phyloP scores from a whole-genome alignment of 1,140 invertebrate species.

The Tetramorium alpestre region DNA sequence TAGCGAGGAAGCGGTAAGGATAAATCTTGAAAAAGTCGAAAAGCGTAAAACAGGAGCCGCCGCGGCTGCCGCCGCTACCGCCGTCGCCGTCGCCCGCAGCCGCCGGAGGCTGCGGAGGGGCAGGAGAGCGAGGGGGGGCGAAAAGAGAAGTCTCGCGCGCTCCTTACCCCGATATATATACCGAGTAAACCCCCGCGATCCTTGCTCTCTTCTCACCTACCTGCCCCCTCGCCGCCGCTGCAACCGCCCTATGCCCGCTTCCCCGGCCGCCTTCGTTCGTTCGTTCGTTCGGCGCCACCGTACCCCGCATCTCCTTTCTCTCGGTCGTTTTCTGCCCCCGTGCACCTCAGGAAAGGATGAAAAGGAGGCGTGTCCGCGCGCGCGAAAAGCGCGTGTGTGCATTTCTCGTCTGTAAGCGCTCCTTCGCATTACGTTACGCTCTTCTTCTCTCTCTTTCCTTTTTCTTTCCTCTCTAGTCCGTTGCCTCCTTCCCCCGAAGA shows the following conservation, averaged over 20 bases:
- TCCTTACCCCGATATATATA: slow-evolving; percentile 55
- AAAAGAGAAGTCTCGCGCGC: slow-evolving; percentile 12
- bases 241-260: slow-evolving; percentile 60
- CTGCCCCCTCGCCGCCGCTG: slow-evolving; percentile 59
- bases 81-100: slow-evolving; percentile 1
- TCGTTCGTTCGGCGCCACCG: slow-evolving; percentile 28
- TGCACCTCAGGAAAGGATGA: slow-evolving; percentile 60
- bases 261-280: slow-evolving; percentile 11
- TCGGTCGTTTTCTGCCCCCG: slow-evolving; percentile 53
- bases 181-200: slow-evolving; percentile 44
- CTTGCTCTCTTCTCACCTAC: slow-evolving; percentile 57
- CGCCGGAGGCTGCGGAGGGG: neutral
- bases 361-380: slow-evolving; percentile 68
- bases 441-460: neutral
- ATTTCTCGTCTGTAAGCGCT: slow-evolving; percentile 66
- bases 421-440: neutral
- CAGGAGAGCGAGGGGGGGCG: neutral
- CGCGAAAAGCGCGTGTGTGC: slow-evolving; percentile 64
- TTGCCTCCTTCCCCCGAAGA: neutral
- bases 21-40: slow-evolving; percentile 86
- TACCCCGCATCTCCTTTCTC: slow-evolving; percentile 56
- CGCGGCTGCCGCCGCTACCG: neutral
- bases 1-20: slow-evolving; percentile 84
- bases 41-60: slow-evolving; percentile 84
- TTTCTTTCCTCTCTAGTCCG: neutral